Percentiles rank a stretch among this genome's conserved stretches.
Conservation (phyloP, 2,888 invertebrate genomes). For the Stenodema calcarata region DNA sequence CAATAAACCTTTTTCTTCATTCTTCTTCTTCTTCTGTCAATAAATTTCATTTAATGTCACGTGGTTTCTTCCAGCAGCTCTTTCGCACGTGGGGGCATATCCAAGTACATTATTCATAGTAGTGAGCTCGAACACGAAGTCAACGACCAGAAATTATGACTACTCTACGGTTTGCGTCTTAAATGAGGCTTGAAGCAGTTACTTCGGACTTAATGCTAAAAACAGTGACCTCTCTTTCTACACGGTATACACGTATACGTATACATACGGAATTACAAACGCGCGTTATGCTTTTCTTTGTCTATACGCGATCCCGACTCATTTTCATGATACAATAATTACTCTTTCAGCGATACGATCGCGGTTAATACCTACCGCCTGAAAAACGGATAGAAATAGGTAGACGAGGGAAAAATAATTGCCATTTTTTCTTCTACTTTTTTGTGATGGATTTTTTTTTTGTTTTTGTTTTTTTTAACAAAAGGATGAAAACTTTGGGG, state of each 20-base stretch:
- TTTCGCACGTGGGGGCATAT: too few relatives aligned
- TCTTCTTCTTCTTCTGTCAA: too few relatives aligned
- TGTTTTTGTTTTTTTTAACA: neutral
- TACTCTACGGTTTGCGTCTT: neutral
- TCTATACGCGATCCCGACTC: neutral
- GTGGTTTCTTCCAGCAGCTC: too few relatives aligned
- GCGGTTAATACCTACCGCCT: neutral
- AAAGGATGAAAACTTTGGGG: slow-evolving; percentile 16
- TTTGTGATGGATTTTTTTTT: neutral
- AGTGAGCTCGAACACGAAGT: neutral
- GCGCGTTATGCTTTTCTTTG: neutral
- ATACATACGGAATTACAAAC: neutral
- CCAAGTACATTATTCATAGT: too few relatives aligned
- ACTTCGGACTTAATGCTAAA: neutral
- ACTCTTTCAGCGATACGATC: neutral
- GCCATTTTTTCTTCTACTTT: neutral
- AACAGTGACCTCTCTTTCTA: neutral
- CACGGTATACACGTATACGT: neutral
- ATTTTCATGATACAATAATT: neutral
- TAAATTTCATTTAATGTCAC: too few relatives aligned
- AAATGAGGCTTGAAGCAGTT: neutral
- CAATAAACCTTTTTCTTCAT: too few relatives aligned
- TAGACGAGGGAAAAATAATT: neutral
- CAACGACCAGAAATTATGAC: neutral
- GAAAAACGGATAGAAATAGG: neutral